phyloP scores from a whole-genome alignment of 2,888 invertebrate genomes.

The Biston stratarius region DNA sequence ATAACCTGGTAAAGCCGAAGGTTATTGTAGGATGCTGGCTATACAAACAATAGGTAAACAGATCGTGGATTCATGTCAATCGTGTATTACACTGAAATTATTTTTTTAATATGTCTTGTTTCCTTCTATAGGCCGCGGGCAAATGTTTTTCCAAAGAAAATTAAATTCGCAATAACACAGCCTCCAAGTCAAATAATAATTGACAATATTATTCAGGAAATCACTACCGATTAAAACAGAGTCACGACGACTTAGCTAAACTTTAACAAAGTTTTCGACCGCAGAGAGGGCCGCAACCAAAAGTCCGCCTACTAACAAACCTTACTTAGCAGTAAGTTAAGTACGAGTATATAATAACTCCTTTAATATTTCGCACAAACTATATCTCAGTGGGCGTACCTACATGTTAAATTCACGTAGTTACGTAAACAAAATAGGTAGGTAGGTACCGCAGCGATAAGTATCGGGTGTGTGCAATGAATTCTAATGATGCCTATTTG shows the following conservation, averaged over 20 bases:
- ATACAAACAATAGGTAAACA: neutral
- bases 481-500: slow-evolving; percentile 61
- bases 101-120: neutral
- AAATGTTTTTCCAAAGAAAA: neutral
- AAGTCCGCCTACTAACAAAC: slow-evolving; percentile 28
- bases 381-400: slow-evolving; percentile 29
- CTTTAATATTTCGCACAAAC: slow-evolving; percentile 43
- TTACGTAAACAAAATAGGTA: slow-evolving; percentile 55
- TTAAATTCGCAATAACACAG: slow-evolving; percentile 10
- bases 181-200: slow-evolving; percentile 45
- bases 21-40: no score
- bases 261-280: slow-evolving; percentile 45
- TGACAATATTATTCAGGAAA: slow-evolving; percentile 37
- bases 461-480: slow-evolving; percentile 61
- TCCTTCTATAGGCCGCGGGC: slow-evolving; percentile 2
- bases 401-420: slow-evolving; percentile 49
- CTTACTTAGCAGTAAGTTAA: slow-evolving; percentile 26
- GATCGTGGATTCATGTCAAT: neutral
- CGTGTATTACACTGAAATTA: neutral
- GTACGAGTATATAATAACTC: slow-evolving; percentile 28
- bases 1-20: neutral
- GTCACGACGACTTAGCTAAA: slow-evolving; percentile 41
- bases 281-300: slow-evolving; percentile 35
- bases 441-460: slow-evolving; percentile 55
- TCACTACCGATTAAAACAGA: slow-evolving; percentile 29